Evolutionary conservation across 2,888 invertebrate genomes (phyloP), one percentile per base, ranked within the genome.

Genomic region (Xanthia icteritia): DNA sequence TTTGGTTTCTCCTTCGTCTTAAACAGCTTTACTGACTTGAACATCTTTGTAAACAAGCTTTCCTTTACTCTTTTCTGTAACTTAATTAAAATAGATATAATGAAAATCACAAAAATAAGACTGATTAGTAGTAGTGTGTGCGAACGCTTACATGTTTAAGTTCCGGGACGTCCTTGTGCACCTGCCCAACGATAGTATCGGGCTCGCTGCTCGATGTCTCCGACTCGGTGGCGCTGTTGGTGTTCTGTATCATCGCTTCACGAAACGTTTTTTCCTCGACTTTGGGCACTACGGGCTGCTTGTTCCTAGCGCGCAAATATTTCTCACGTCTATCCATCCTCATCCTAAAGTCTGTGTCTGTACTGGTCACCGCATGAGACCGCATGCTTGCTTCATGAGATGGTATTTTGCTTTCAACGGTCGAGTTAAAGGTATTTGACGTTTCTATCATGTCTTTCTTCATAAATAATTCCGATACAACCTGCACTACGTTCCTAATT

Each of bases 21-120:
- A 74, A 95, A 94, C 15, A 94, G 58, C 60, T 83, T 87, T 11
- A 88, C 91, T 9, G 89, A 84, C 56, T 92, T 90, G 11, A 95
- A 87, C 90, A 96, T 92, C 84, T 94, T 95, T 42, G 90, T 89
- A n/a, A 96, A 89, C 6, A 95, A 66, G 23, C 93, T 90, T 15
- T 81, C 86, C 77, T 93, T 92, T 81, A 15, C 83, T 71, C 88
- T 82, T 84, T 89, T 90, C 89, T 92, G 82, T 27, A 86, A 86
- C 20, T 68, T 39, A 66, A 72, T 36, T 5, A 73, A 56, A 56
- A 31, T n/a, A 60, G 36, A 58, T 58, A 13, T 36, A 27, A 64
- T 68, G 31, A 66, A 36, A 45, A 45, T 27, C 23, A 54, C 20
- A 54, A 51, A 66, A 68, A 72, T 79, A 17, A 51, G 11, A 56